Conservation (phyloP, 2,113 vertebrate genomes). For the Sylvietta virens region DNA sequence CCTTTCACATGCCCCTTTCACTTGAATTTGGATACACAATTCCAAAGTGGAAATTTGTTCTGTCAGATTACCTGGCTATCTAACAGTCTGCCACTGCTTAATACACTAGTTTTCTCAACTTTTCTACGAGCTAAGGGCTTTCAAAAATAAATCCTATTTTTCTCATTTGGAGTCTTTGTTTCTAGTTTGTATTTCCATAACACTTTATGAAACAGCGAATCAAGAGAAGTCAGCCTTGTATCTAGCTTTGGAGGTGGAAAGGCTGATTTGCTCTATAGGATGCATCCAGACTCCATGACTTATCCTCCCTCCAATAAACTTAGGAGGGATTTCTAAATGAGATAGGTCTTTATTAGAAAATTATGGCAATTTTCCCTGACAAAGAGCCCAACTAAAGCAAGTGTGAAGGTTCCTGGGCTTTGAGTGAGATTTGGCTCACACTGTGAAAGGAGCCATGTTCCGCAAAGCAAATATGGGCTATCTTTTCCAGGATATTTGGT, state of each 20-base stretch:
- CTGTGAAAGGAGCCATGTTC: background rate
- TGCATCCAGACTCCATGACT: background rate
- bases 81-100: background rate
- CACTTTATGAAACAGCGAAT: background rate
- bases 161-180: background rate
- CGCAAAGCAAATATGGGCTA: background rate
- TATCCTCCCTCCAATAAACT: background rate
- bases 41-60: background rate
- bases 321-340: background rate
- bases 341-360: background rate
- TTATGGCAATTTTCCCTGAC: background rate
- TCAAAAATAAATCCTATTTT: background rate
- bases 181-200: background rate
- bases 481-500: background rate
- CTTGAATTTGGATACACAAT: background rate
- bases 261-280: background rate
- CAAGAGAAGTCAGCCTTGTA: background rate
- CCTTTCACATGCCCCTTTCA: background rate
- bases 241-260: background rate
- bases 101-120: background rate
- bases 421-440: background rate
- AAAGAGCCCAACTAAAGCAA: background rate
- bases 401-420: background rate
- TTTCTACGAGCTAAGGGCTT: background rate
- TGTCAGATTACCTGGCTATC: background rate